Percentiles rank a stretch among this genome's conserved stretches.
phyloP scores from a whole-genome alignment of 2,797 vertebrate genomes.

The Molothrus ater region DNA sequence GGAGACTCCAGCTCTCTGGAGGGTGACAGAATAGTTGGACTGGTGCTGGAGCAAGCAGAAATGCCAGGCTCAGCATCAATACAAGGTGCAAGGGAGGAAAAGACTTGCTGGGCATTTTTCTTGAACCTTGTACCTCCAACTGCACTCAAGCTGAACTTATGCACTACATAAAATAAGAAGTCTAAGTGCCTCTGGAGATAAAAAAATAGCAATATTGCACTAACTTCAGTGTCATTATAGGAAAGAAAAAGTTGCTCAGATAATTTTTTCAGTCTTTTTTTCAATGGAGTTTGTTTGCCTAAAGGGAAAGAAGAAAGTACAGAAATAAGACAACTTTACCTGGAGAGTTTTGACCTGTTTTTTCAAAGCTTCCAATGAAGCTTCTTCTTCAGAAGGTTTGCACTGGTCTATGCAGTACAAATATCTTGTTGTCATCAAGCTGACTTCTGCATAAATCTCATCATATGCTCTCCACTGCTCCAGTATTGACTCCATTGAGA shows the following conservation, averaged over 20 bases:
- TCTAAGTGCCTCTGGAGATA: background rate
- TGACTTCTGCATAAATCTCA: conserved; percentile 64
- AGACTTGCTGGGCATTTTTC: background rate
- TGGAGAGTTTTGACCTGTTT: conserved; percentile 77
- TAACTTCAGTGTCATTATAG: background rate
- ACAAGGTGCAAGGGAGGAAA: background rate
- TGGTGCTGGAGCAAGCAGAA: background rate
- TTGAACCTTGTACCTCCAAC: background rate
- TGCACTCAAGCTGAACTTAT: background rate
- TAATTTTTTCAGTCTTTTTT: background rate
- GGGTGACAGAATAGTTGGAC: background rate
- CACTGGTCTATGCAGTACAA: conserved; percentile 72
- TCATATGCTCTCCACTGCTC: conserved; percentile 78
- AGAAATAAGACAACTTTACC: conserved; percentile 73
- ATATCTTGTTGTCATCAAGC: conserved; percentile 63
- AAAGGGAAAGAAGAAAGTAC: background rate
- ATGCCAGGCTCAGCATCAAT: background rate
- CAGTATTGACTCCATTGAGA: conserved; percentile 64
- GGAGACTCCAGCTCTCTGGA: background rate
- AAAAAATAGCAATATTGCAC: background rate
- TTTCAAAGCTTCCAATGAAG: conserved; percentile 75
- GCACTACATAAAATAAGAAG: background rate
- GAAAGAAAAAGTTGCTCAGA: background rate
- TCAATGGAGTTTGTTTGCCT: background rate
- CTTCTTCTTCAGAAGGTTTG: conserved; percentile 40